Conservation (phyloP, 2,888 invertebrate species). For the Athalia rosae region DNA sequence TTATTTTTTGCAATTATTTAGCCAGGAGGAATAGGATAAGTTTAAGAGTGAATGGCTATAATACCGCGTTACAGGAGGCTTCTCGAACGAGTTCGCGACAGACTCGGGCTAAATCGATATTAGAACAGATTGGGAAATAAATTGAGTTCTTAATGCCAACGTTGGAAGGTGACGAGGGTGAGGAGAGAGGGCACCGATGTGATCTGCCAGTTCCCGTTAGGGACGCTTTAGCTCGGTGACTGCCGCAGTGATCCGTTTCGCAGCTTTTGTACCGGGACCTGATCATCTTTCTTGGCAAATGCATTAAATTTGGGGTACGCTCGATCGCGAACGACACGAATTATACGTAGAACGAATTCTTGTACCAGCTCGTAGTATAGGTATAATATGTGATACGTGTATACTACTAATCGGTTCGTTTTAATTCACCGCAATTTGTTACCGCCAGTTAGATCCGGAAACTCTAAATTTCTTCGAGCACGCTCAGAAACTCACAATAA, state of each 20-base stretch:
- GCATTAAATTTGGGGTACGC: slow-evolving; percentile 21
- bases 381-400: no score
- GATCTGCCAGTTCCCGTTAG: slow-evolving; percentile 33
- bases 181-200: slow-evolving; percentile 31
- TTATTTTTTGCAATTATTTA: neutral
- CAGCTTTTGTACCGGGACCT: slow-evolving; percentile 7
- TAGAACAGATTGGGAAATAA: slow-evolving; percentile 41
- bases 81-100: slow-evolving; percentile 34
- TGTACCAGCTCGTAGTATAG: no score
- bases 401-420: slow-evolving; percentile 5
- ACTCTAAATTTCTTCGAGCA: neutral
- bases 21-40: neutral
- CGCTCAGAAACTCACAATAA: neutral
- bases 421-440: slow-evolving; percentile 16
- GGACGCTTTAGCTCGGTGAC: slow-evolving; percentile 23
- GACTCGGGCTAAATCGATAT: slow-evolving; percentile 42
- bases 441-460: neutral
- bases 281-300: slow-evolving; percentile 1
- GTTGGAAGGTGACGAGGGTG: slow-evolving; percentile 39
- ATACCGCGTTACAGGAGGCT: neutral
- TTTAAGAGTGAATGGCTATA: slow-evolving; percentile 22
- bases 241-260: slow-evolving; percentile 30
- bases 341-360: slow-evolving; percentile 13
- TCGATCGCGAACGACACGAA: slow-evolving; percentile 9
- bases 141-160: slow-evolving; percentile 42